Conservation (phyloP, 2,113 vertebrate genomes). For the Thinocorus orbignyianus region DNA sequence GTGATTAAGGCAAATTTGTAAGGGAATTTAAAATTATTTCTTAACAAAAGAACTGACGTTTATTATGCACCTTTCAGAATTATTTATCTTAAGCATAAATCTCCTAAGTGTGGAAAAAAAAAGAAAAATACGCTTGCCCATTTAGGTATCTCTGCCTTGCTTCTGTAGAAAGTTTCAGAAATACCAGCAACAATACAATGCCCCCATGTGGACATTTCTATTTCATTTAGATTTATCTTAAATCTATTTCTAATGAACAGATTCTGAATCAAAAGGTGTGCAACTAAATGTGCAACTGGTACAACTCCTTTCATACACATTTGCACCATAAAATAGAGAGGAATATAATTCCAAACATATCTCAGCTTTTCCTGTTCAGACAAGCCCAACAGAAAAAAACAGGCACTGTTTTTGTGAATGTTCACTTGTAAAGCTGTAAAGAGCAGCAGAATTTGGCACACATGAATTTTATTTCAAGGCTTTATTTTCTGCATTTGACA, state of each 20-base stretch:
- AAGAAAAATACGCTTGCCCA: background rate
- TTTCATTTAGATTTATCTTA: background rate
- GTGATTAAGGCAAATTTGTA: background rate
- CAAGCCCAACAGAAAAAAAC: background rate
- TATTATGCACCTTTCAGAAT: background rate
- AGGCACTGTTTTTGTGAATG: background rate
- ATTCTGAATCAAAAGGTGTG: background rate
- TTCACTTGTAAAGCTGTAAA: background rate
- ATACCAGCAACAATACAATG: constrained; percentile 42
- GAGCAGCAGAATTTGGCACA: background rate
- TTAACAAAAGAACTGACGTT: background rate
- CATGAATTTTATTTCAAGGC: background rate
- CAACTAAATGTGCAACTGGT: background rate
- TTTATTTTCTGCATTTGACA: background rate
- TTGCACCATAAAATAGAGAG: background rate
- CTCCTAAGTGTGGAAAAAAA: background rate
- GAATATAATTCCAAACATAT: background rate
- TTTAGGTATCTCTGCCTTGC: background rate
- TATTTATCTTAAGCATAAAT: background rate
- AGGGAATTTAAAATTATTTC: background rate
- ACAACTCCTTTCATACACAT: background rate
- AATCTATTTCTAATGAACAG: background rate
- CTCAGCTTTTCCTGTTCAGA: background rate
- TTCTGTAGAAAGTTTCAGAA: background rate
- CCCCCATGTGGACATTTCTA: constrained; percentile 49